Percentiles rank a stretch among this genome's conserved stretches.
phyloP scores from a whole-genome alignment of 2,888 invertebrate genomes.

The Congeria kusceri region DNA sequence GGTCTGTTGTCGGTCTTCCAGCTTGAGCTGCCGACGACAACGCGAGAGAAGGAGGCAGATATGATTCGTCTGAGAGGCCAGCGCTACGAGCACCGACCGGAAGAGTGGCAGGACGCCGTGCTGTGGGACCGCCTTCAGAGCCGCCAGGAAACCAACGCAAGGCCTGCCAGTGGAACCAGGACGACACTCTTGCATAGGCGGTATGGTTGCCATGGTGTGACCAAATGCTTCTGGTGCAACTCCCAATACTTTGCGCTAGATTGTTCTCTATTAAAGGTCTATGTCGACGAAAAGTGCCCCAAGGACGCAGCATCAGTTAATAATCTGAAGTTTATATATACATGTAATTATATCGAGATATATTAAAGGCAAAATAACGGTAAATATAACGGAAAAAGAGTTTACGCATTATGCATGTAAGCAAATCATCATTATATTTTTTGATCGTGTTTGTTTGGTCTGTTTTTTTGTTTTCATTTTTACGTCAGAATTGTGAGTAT shows the following conservation, averaged over 20 bases:
- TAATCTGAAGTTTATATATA: too few relatives aligned
- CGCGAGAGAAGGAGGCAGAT: constrained; percentile 67
- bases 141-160: constrained; percentile 18
- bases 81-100: constrained; percentile 55
- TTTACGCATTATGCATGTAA: too few relatives aligned
- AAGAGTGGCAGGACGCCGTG: constrained; percentile 71
- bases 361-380: too few relatives aligned
- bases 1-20: constrained; percentile 16
- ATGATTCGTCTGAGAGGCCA: constrained; percentile 61
- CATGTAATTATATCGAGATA: too few relatives aligned
- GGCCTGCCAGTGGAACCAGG: background rate
- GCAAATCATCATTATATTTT: too few relatives aligned
- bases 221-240: background rate
- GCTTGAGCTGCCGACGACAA: constrained; percentile 54
- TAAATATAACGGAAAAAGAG: too few relatives aligned
- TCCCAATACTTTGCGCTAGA: background rate
- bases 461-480: too few relatives aligned
- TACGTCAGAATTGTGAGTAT: too few relatives aligned
- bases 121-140: constrained; percentile 70
- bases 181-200: constrained; percentile 41
- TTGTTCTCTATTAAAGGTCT: too few relatives aligned
- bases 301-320: too few relatives aligned
- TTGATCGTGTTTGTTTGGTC: too few relatives aligned
- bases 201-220: constrained; percentile 33
- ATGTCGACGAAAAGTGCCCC: too few relatives aligned